Base-by-base conservation (phyloP, 2,113 vertebrate genomes). In the Paradoxurus hermaphroditus region DNA sequence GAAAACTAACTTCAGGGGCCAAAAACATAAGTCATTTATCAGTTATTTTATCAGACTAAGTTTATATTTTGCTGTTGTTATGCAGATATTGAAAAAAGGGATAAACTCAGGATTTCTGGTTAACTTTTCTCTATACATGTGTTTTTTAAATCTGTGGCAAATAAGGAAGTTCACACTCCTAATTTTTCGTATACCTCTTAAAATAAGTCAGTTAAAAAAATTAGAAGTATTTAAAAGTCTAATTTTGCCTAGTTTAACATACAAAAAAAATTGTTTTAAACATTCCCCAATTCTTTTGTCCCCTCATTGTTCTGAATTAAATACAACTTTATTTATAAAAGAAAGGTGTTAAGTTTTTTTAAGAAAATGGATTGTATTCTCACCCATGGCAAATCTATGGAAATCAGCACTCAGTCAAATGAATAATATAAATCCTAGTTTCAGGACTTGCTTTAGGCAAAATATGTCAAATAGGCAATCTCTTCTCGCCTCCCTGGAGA, bases 391-490 rank as follows among this genome's bases (percentile, higher is more conserved):
- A 98, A 96, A 77, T 46, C 29, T 91, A 92, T 87, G 36, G 49
- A 92, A 97, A 96, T 96, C 51, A 96, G 82, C 73, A 77, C 34
- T 92, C 81, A 53, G 29, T 95, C 2, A 59, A 92, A 97, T 94
- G 44, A 96, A 94, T 91, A 97, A 81, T 77, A 90, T 72, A 84
- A 93, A 96, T 92, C n/a, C 56, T 90, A 51, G 78, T 95, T 96
- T 97, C 83, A 94, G 91, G 87, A 98, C 70, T 63, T 96, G 95
- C 97, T 97, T 93, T 72, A 96, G 96, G 97, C 97, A 98, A 96
- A 84, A 90, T 92, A 84, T 86, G 92, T 95, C 92, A 95, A 67
- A 78, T 67, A 70, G 73, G 84, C 83, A 84, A 67, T 95, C 49
- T 95, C 75, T 89, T 21, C 56, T 84, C 8, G 1, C 67, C n/a